Percentiles rank a stretch among this genome's conserved stretches.
These are phyloP conservation scores for Luperina testacea DNA, from an alignment of 2,888 invertebrate species.

Conservation along the genomic window DNA sequence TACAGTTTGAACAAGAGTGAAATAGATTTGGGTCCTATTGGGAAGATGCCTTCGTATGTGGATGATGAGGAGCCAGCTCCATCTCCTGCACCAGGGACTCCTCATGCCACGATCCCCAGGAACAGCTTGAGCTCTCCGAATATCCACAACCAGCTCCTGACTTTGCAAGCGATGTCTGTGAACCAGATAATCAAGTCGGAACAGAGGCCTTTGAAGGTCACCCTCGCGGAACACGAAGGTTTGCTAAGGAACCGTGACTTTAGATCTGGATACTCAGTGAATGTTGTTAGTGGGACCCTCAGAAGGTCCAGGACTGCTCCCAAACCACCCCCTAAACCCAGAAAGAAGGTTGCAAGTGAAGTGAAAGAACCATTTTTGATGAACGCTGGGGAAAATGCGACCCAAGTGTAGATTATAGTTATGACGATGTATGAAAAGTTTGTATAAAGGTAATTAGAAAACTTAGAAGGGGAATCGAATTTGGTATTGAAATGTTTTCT, in stretches of 20 bases:
- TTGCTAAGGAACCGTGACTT: slow-evolving; percentile 78
- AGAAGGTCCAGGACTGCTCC: slow-evolving; percentile 91
- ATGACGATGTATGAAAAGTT: slow-evolving; percentile 21
- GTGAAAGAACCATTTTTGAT: slow-evolving; percentile 93
- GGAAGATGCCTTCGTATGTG: slow-evolving; percentile 86
- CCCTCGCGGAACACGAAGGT: slow-evolving; percentile 81
- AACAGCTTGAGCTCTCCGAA: slow-evolving; percentile 89
- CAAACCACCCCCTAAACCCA: slow-evolving; percentile 94
- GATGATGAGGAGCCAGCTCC: slow-evolving; percentile 89
- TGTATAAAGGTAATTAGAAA: slow-evolving; percentile 29
- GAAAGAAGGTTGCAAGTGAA: slow-evolving; percentile 92
- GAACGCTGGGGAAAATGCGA: slow-evolving; percentile 95
- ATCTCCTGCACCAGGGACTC: slow-evolving; percentile 88
- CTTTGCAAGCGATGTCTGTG: slow-evolving; percentile 82
- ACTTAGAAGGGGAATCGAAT: slow-evolving; percentile 39
- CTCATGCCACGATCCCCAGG: slow-evolving; percentile 85
- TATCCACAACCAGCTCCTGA: slow-evolving; percentile 87
- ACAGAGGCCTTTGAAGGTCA: slow-evolving; percentile 80
- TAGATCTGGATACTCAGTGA: slow-evolving; percentile 80
- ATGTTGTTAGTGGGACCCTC: slow-evolving; percentile 80
- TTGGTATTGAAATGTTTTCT: slow-evolving; percentile 24
- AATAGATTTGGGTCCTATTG: slow-evolving; percentile 89
- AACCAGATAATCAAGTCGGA: slow-evolving; percentile 77
- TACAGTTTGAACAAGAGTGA: slow-evolving; percentile 94
- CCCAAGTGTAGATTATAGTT: slow-evolving; percentile 92